These are phyloP conservation scores for Eumeta japonica DNA, from an alignment of 1,140 invertebrate species.

Conservation along the genomic window DNA sequence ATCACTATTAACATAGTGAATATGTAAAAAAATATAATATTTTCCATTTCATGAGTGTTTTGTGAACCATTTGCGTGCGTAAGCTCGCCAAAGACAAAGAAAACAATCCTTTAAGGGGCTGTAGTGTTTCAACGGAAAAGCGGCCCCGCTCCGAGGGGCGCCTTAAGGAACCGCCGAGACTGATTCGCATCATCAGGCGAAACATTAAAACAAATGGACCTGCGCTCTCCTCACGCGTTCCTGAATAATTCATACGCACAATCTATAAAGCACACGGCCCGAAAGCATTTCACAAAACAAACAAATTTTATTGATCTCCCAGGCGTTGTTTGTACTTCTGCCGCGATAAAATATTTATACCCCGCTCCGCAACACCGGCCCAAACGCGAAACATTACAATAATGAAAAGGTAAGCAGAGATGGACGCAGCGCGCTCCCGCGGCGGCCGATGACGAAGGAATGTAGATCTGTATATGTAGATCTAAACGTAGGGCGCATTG, in stretches of 20 bases:
- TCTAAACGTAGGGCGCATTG: too few species aligned
- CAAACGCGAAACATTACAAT: constrained; percentile 37
- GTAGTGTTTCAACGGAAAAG: too few species aligned
- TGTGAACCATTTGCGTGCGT: background rate
- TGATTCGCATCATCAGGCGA: constrained; percentile 29
- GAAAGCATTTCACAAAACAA: constrained; percentile 53
- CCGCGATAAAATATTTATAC: constrained; percentile 56
- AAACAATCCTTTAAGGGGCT: too few species aligned
- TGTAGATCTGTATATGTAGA: too few species aligned
- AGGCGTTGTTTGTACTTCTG: constrained; percentile 45
- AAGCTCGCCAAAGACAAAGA: background rate
- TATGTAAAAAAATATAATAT: background rate
- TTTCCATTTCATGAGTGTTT: background rate
- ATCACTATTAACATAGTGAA: background rate
- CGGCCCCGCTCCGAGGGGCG: too few species aligned
- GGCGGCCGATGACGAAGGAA: too few species aligned
- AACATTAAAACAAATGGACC: constrained; percentile 48
- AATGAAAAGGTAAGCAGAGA: constrained; percentile 46
- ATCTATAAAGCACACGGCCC: constrained; percentile 51
- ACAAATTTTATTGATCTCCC: constrained; percentile 58
- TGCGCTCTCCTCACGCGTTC: constrained; percentile 38
- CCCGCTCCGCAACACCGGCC: constrained; percentile 45
- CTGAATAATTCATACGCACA: constrained; percentile 54
- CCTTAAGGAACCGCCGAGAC: constrained; percentile 18
- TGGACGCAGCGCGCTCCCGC: too few species aligned